A percentile compares a stretch with the other conserved stretches of the same genome.
Conservation (phyloP, 1,140 invertebrate species). For the Trichonephila clavipes region DNA sequence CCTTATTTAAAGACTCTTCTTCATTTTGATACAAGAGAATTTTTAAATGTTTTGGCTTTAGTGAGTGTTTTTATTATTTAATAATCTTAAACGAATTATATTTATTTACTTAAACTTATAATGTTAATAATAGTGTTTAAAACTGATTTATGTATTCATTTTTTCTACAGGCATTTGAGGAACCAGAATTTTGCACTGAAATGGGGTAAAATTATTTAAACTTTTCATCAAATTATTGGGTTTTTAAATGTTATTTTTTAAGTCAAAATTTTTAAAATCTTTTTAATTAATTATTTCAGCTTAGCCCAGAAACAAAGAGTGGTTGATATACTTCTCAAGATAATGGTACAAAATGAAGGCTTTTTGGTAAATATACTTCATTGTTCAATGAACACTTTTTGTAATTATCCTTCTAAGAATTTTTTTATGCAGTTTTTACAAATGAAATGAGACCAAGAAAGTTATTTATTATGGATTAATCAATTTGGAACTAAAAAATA, state of each 20-base stretch:
- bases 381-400: not conserved
- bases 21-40: constrained; percentile 92
- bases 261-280: not conserved
- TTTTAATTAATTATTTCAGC: constrained; percentile 53
- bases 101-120: not conserved
- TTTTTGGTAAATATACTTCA: constrained; percentile 84
- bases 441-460: too few species aligned
- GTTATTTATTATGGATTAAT: too few species aligned
- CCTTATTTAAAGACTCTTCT: constrained; percentile 86
- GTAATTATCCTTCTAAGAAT: not conserved
- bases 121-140: not conserved
- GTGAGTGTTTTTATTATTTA: constrained; percentile 78
- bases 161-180: constrained; percentile 87
- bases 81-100: not conserved
- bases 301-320: constrained; percentile 84
- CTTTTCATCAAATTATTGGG: not conserved
- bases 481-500: too few species aligned
- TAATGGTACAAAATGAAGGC: constrained; percentile 87
- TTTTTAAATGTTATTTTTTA: not conserved
- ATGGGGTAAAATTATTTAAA: constrained; percentile 82
- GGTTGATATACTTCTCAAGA: constrained; percentile 89
- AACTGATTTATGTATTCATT: constrained; percentile 16
- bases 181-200: constrained; percentile 88
- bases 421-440: too few species aligned
- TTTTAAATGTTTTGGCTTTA: constrained; percentile 92